Percentiles rank a stretch among this genome's conserved stretches.
Conservation (phyloP, 2,888 invertebrate species). For the Syrista parreyssii region DNA sequence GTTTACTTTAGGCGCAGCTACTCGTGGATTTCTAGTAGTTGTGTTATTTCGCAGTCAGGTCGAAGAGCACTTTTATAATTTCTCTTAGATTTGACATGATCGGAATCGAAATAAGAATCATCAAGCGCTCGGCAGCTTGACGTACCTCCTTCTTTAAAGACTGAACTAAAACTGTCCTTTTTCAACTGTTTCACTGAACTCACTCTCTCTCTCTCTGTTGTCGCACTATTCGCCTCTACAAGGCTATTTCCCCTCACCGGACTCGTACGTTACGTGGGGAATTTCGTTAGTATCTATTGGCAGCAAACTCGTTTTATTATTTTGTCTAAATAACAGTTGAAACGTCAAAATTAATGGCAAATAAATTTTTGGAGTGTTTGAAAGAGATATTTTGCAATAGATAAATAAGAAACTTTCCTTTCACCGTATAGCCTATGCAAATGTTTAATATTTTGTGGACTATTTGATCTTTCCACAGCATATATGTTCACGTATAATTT, state of each 20-base stretch:
- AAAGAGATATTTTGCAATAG: not conserved
- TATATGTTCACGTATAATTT: too few species aligned
- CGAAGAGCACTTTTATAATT: conserved; percentile 37
- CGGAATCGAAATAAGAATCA: conserved; percentile 21
- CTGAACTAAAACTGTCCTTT: not conserved
- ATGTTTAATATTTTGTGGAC: not conserved
- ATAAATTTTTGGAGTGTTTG: too few species aligned
- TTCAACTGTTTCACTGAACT: not conserved
- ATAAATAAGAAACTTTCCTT: not conserved
- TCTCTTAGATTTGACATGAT: conserved; percentile 41
- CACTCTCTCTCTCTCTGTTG: not conserved
- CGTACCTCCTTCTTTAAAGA: not conserved
- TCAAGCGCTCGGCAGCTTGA: not conserved
- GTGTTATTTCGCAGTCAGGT: conserved; percentile 53
- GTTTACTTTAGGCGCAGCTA: not conserved
- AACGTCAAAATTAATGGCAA: not conserved
- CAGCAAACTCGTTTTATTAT: not conserved
- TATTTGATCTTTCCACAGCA: too few species aligned
- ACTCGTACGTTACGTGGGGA: not conserved
- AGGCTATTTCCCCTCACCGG: not conserved
- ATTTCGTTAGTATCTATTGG: not conserved
- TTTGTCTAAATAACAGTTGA: not conserved
- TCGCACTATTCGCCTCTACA: not conserved
- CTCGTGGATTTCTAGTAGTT: not conserved
- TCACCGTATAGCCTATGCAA: not conserved